These are phyloP conservation scores for Lepilemur septentrionalis DNA, from an alignment of 2,797 vertebrate genomes.

Conservation along the genomic window DNA sequence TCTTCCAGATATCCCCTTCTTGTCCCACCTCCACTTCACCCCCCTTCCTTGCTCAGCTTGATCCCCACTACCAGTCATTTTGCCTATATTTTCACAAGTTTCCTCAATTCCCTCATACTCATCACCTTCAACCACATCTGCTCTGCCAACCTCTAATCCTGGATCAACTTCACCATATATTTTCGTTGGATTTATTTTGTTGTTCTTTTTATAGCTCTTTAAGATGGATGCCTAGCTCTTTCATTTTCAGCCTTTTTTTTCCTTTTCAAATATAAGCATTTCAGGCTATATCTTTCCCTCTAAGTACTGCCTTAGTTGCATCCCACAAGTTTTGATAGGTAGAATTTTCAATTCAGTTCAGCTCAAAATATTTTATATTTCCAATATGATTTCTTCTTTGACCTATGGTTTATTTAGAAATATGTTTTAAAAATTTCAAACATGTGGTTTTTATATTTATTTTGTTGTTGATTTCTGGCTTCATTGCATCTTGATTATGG, in stretches of 20 bases:
- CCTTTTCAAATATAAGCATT: background rate
- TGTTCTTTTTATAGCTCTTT: background rate
- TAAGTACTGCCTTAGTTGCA: background rate
- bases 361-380: background rate
- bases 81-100: background rate
- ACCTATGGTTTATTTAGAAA: constrained; percentile 28
- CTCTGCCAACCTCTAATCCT: background rate
- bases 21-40: background rate
- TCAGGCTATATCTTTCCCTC: background rate
- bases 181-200: background rate
- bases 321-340: background rate
- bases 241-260: background rate
- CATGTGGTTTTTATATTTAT: background rate
- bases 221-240: background rate
- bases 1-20: background rate
- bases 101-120: background rate
- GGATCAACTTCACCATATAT: background rate
- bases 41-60: background rate
- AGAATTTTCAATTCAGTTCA: constrained; percentile 9
- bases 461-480: constrained; percentile 42
- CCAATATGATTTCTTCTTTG: constrained; percentile 24
- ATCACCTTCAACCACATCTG: background rate
- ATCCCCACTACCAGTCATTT: background rate
- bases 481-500: constrained; percentile 18
- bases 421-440: background rate